phyloP scores from a whole-genome alignment of 1,140 invertebrate genomes.

The Macrocentrus cingulum region DNA sequence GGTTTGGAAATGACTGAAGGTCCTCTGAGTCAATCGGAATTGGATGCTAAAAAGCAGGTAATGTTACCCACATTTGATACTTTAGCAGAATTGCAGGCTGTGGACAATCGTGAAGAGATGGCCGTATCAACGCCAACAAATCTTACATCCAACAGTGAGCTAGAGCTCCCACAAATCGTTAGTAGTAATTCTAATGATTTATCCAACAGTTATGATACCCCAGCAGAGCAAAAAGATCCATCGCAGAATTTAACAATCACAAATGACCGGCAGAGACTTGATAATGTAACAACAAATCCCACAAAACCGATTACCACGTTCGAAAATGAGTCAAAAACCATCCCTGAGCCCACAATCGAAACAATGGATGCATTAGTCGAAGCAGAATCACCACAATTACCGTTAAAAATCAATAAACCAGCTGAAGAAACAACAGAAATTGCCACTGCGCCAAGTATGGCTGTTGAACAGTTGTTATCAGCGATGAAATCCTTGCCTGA shows the following conservation, averaged over 20 bases:
- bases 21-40: conserved; percentile 40
- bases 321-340: neutral
- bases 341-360: no score
- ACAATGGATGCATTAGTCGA: neutral
- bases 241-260: neutral
- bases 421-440: neutral
- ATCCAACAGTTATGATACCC: conserved; percentile 28
- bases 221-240: neutral
- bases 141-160: conserved; percentile 15
- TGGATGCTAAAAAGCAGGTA: conserved; percentile 55
- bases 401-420: no score
- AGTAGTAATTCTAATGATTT: conserved; percentile 41
- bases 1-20: conserved; percentile 35
- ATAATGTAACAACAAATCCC: neutral
- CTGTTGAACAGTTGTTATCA: conserved; percentile 46
- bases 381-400: no score
- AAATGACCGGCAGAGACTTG: neutral
- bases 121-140: conserved; percentile 43
- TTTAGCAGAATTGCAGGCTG: conserved; percentile 49
- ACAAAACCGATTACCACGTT: neutral
- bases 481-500: conserved; percentile 50
- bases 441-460: neutral
- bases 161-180: neutral
- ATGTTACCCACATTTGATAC: conserved; percentile 47
- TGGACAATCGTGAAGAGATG: conserved; percentile 49